A percentile compares a stretch with the other conserved stretches of the same genome.
Conservation (phyloP, 2,113 vertebrate species). For the Nestor notabilis region DNA sequence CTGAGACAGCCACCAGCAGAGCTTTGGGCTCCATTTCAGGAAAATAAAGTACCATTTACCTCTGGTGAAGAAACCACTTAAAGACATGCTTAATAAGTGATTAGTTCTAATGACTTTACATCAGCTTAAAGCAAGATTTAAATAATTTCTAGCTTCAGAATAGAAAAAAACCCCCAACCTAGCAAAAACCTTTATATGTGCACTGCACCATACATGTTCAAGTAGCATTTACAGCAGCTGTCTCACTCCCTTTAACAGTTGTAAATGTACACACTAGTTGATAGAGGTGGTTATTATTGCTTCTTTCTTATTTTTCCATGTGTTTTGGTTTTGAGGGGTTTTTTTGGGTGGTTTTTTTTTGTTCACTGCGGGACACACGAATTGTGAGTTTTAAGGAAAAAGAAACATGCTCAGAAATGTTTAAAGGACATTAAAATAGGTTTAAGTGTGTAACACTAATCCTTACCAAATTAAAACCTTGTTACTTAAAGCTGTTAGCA, state of each 20-base stretch:
- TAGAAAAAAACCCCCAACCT: fast-evolving
- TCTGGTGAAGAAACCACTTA: neutral
- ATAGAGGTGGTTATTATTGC: neutral
- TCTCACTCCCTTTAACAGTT: neutral
- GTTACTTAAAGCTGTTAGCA: neutral
- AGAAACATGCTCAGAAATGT: neutral
- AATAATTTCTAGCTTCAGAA: neutral
- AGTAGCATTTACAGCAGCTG: neutral
- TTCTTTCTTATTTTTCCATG: neutral
- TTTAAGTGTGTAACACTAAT: neutral
- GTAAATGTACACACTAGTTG: neutral
- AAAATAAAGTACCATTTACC: neutral
- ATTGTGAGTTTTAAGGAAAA: neutral
- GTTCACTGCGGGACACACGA: neutral
- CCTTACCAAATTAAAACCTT: neutral
- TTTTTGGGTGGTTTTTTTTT: neutral
- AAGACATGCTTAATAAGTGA: neutral
- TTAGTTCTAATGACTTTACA: neutral
- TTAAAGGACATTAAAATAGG: neutral
- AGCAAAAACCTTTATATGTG: neutral
- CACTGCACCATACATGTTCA: neutral
- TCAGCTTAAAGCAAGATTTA: neutral
- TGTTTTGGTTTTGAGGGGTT: too few species aligned
- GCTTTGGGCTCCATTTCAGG: neutral
- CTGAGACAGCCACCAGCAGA: neutral